Evolutionary conservation across 2,797 vertebrate species (phyloP), one percentile per base, ranked within the genome.

Genomic region (Nannoperca obscura): DNA sequence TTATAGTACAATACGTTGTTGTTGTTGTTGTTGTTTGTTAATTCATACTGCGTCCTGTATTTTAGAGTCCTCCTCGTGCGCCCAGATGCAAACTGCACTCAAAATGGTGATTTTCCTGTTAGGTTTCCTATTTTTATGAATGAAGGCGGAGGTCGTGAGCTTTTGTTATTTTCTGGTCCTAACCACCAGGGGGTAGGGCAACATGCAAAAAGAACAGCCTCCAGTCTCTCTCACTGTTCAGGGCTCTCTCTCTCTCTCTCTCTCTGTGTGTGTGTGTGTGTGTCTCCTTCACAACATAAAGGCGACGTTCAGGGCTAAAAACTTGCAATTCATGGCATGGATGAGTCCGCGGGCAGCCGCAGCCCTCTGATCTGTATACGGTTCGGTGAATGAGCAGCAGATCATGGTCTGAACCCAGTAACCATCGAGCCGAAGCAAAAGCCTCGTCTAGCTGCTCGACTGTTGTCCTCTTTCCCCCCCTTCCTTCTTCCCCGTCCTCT

Each of bases 41-140:
- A 52, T 24, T 52, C 49, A 52, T 13, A 22, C 12, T 9, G 40
- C 15, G 1, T 27, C n/a, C 0, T 32, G n/a, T 38, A 7, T 63
- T 30, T 59, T 15, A 46, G 22, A 46, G 10, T 27, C 34, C 32
- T 34, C 32, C 34, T 34, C 7, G 1, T 4, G 24, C 5, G 46
- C 15, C 27, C 8, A 44, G 20, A 7, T 61, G 27, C 40, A 64
- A 60, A 6, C 17, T 72, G 68, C 59, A 53, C 72, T 73, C 71
- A 78, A 84, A 75, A 88, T 86, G 79, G 81, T 77, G 61, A 75
- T 80, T 74, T 66, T 63, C 62, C 74, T 60, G 60, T 79, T 76
- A 59, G 75, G 59, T 65, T 80, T 83, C 70, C 68, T 89, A 65
- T 93, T 93, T 95, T 94, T 93, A 94, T 92, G 90, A 91, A 93